Percentiles rank a stretch among this genome's conserved stretches.
These are phyloP conservation scores for Monochamus alternatus DNA, from an alignment of 2,888 invertebrate genomes.

Conservation along the genomic window DNA sequence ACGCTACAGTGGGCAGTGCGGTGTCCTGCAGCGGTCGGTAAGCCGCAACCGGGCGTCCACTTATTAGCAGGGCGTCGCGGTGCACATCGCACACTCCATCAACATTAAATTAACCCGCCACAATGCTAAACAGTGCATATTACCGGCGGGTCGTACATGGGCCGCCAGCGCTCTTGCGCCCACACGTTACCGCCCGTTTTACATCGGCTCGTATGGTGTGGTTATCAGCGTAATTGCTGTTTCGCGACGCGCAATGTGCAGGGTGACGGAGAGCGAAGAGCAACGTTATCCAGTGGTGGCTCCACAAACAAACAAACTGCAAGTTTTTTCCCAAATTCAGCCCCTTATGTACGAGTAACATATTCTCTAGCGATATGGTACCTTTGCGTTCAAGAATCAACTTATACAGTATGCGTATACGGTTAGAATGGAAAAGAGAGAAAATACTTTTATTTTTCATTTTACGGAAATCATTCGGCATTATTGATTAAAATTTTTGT, in stretches of 20 bases:
- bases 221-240: constrained; percentile 42
- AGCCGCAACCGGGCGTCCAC: constrained; percentile 62
- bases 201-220: constrained; percentile 36
- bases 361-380: too few species aligned
- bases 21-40: constrained; percentile 41
- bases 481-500: too few species aligned
- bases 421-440: too few species aligned
- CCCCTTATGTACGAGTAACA: too few species aligned
- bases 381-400: too few species aligned
- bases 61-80: constrained; percentile 62
- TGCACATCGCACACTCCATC: constrained; percentile 62
- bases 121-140: constrained; percentile 55
- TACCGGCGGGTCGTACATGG: constrained; percentile 39
- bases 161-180: constrained; percentile 16
- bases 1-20: background rate
- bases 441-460: too few species aligned
- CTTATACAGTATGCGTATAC: too few species aligned
- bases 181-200: constrained; percentile 43
- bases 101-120: constrained; percentile 64
- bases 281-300: too few species aligned
- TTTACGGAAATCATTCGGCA: too few species aligned
- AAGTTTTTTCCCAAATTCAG: too few species aligned
- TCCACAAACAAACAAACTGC: too few species aligned
- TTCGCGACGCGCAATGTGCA: background rate
- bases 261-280: too few species aligned